These are phyloP conservation scores for Enteromius fasciolatus DNA, from an alignment of 2,797 vertebrate species.

Conservation along the genomic window DNA sequence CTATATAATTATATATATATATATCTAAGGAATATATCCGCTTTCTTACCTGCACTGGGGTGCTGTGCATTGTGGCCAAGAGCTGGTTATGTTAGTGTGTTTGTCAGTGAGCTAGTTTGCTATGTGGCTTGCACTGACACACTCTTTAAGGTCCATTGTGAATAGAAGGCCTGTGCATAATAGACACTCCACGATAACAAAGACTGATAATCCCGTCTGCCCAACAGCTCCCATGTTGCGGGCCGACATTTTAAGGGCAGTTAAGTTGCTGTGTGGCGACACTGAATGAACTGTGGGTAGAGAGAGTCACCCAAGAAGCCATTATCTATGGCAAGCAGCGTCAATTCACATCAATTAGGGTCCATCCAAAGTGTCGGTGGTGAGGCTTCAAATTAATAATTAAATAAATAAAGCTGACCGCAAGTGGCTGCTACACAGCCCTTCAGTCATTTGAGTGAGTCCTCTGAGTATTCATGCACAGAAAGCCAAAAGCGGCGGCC, in stretches of 20 bases:
- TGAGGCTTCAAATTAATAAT: conserved; percentile 85
- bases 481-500: conserved; percentile 73
- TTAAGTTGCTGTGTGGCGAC: conserved; percentile 82
- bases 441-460: conserved; percentile 82
- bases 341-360: conserved; percentile 84
- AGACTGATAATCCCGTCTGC: conserved; percentile 80
- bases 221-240: conserved; percentile 75
- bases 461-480: conserved; percentile 75
- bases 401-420: conserved; percentile 83
- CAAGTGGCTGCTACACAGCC: conserved; percentile 80
- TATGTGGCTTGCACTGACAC: conserved; percentile 72
- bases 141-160: conserved; percentile 77
- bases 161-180: conserved; percentile 79
- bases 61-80: conserved; percentile 68
- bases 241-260: conserved; percentile 77
- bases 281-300: conserved; percentile 80
- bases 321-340: conserved; percentile 82
- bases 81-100: conserved; percentile 79
- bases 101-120: conserved; percentile 77
- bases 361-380: conserved; percentile 84
- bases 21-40: conserved; percentile 61
- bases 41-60: conserved; percentile 73
- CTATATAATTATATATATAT: neutral
- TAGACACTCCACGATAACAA: conserved; percentile 80
- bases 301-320: conserved; percentile 82